Conservation (phyloP, 2,888 invertebrate species). For the Caenorhabditis virilis region DNA sequence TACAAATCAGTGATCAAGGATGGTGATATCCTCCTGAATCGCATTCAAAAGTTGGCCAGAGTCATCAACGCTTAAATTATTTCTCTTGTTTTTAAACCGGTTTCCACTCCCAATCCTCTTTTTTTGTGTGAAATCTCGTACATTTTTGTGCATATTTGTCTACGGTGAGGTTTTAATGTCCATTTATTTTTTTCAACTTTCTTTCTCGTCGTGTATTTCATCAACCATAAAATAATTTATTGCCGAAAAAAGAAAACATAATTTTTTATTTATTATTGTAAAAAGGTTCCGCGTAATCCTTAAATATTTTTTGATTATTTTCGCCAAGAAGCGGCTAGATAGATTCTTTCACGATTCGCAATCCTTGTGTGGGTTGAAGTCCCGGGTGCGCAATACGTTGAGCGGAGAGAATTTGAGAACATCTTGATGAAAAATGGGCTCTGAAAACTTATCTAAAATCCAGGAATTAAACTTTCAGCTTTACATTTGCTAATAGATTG, state of each 20-base stretch:
- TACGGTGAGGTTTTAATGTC: conserved; percentile 5
- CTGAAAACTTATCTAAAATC: conserved; percentile 24
- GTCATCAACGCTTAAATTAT: conserved; percentile 86
- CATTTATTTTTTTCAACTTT: not conserved
- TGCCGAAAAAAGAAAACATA: no score
- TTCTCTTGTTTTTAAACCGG: not conserved
- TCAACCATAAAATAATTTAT: no score
- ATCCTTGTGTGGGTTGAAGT: conserved; percentile 48
- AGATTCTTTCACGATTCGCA: conserved; percentile 25
- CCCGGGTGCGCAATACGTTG: conserved; percentile 62
- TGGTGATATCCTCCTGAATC: conserved; percentile 92
- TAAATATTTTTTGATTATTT: conserved; percentile 28
- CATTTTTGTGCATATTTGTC: conserved; percentile 34
- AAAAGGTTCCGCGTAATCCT: no score
- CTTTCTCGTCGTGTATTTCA: no score
- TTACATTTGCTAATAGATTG: conserved; percentile 44
- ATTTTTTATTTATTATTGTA: no score
- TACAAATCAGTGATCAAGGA: conserved; percentile 82
- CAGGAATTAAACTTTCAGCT: not conserved
- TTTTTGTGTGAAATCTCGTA: conserved; percentile 1
- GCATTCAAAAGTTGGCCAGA: conserved; percentile 96
- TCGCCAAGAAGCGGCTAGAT: conserved; percentile 41
- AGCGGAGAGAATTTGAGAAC: conserved; percentile 46
- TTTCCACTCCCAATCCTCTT: conserved; percentile 4
- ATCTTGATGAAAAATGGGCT: conserved; percentile 52